Evolutionary conservation across 2,797 vertebrate genomes (phyloP), one percentile per base, ranked within the genome.

Genomic region (Antennarius maculatus): DNA sequence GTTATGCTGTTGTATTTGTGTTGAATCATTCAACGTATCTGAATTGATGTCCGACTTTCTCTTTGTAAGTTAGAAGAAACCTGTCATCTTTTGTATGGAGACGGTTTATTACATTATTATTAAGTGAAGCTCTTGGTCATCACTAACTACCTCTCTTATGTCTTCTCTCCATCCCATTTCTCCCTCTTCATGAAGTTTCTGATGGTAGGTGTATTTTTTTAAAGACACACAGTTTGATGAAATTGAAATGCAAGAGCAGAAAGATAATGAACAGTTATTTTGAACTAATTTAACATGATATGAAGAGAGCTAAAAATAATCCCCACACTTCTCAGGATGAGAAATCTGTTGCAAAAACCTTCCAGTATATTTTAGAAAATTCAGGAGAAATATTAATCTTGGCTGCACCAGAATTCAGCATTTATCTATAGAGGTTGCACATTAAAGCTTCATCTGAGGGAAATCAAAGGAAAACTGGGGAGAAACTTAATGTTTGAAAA

Each of bases 161-260:
- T 79, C 47, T 56, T 58, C 49, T 55, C 51, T 59, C 9, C 54
- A 18, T 14, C n/a, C 43, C 14, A 17, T 37, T 11, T 8, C 42
- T 16, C 15, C 18, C 9, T n/a, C 77, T 54, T 64, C 72, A 28
- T 56, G 29, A 59, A 93, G 93, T 94, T 90, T 98, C 97, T 75
- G 95, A 97, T 89, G 96, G 97, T 98, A 95, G 86, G 96, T 95
- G 56, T 74, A 77, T 74, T 23, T 37, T 41, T 9, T 61, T 16
- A 43, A 39, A 15, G 50, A 46, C 39, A 11, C 11, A 23, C 11
- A 0, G 42, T 34, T 34, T 34, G 2, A 34, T 34, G 5, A 54
- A 18, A 49, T 15, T 13, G 10, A 29, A 9, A 54, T 12, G 12
- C 13, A 45, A 31, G 69, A 47, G 43, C 50, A 55, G 49, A 58